Base-by-base conservation (phyloP, 2,888 invertebrate genomes). In the Odontomyia ornata region DNA sequence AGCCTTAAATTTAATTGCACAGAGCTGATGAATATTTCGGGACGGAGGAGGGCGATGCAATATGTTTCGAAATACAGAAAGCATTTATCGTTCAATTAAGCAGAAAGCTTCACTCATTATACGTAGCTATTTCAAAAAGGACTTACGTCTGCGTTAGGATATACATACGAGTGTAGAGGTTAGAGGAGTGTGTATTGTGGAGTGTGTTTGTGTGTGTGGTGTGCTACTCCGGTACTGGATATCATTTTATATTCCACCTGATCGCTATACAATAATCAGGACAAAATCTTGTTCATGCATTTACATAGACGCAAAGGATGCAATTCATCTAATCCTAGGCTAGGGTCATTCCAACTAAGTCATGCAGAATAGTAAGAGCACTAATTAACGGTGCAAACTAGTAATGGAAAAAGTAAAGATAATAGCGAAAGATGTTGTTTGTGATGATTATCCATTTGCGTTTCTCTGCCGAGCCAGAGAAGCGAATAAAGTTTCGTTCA, bases 11-110 rank as follows among this genome's bases (percentile, higher is more conserved):
- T 65, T 30, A 27, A 65, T 30, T 65, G 15, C 30, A 36, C 21
- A 30, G 18, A 65, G 1, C 27, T 65, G n/a, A n/a, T n/a, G 65
- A 65, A n/a, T 15, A 5, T 36, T 36, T 65, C 15, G 47, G 69
- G 27, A n/a, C 27, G 30, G 23, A 43, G 25, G 36, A 57, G 73
- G 60, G 52, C 21, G 23, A 73, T 60, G 43, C 57, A 57, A 60
- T 57, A 57, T 21, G 60, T 28, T 73, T 73, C 73, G 73, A 36
- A 57, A 60, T 73, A 73, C 60, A 73, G 60, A 73, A 73, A 73
- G 73, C 73, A 36, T 73, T 73, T 57, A 57, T 57, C 57, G 73
- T 57, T 73, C 73, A 73, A 73, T 60, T 57, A 73, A 73, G 73
- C 73, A 36, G 57, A 30, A 73, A 73, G 73, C 73, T 73, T 73